Percentiles rank a stretch among this genome's conserved stretches.
Evolutionary conservation across 2,113 vertebrate species (phyloP).

Genomic region (Sinocyclocheilus anshuiensis): DNA sequence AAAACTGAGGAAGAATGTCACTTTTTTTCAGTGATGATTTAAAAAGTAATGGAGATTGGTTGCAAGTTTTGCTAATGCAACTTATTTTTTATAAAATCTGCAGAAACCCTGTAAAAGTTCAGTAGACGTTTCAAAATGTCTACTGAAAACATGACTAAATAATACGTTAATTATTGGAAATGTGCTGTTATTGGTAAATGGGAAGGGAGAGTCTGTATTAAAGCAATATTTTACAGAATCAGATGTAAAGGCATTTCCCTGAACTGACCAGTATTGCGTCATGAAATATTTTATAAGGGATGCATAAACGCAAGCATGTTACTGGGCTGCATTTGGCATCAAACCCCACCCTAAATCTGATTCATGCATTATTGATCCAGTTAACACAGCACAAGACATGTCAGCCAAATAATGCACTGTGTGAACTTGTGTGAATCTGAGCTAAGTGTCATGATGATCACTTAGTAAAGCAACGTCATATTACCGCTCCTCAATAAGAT

Average conservation of each 20-base stretch:
- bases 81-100: not conserved
- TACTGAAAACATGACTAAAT: not conserved
- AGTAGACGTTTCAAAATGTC: not conserved
- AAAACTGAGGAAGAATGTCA: too few relatives aligned
- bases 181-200: not conserved
- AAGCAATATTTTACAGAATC: not conserved
- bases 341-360: not conserved
- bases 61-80: too few relatives aligned
- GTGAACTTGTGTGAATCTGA: not conserved
- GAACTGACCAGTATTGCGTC: not conserved
- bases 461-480: not conserved
- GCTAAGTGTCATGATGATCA: not conserved
- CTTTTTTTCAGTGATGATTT: too few relatives aligned
- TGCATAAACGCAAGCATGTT: not conserved
- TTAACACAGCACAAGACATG: conserved; percentile 7
- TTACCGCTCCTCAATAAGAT: not conserved
- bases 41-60: too few relatives aligned
- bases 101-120: not conserved
- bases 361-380: conserved; percentile 45
- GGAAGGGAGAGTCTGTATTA: not conserved
- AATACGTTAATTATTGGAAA: not conserved
- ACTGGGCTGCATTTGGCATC: not conserved
- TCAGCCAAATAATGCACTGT: not conserved
- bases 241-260: not conserved
- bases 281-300: not conserved